Evolutionary conservation across 2,113 vertebrate species (phyloP), one percentile per base, ranked within the genome.

Genomic region (Dicentrarchus labrax): DNA sequence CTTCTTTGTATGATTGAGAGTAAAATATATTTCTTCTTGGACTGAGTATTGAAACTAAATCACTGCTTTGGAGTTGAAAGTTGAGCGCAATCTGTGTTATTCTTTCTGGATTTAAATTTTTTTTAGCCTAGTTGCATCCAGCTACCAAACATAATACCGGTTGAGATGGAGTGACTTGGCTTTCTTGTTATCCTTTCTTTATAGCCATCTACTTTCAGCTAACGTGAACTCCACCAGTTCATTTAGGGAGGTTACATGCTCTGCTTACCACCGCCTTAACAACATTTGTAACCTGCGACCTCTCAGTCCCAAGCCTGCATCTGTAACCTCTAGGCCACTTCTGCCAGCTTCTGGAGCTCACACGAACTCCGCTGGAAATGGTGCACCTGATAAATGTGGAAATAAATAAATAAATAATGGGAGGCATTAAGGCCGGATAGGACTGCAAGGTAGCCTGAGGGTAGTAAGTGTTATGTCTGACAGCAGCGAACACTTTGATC

Each of bases 401-500:
- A 92, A 94, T 94, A 93, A 94, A 95, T 94, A 93, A 94, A 95
- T 92, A 93, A 94, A 92, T 91, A 94, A 94, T 76, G 71, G 53
- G 22, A 72, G 76, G 86, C 71, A 82, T 87, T 92, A 90, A 90
- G 93, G 91, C 85, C 86, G 72, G 89, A 87, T 88, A 76, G 88
- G 88, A 88, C 86, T 87, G 77, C 77, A 90, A 83, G 87, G 90
- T 88, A 93, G 94, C 94, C 94, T 72, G 85, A 89, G 93, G 94
- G 94, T 87, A 88, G 88, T 91, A 90, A 89, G 91, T 93, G 90
- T 94, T 94, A 89, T 89, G 92, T 92, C 94, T 95, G 94, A 93
- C 91, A 93, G 91, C 91, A 88, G 83, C 64, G 76, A 92, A 92
- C 88, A 83, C 95, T 96, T 95, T 96, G 94, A 96, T 96, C 96